Percentiles rank a stretch among this genome's conserved stretches.
phyloP scores from a whole-genome alignment of 2,797 vertebrate genomes.

The Cichlasoma orientale region DNA sequence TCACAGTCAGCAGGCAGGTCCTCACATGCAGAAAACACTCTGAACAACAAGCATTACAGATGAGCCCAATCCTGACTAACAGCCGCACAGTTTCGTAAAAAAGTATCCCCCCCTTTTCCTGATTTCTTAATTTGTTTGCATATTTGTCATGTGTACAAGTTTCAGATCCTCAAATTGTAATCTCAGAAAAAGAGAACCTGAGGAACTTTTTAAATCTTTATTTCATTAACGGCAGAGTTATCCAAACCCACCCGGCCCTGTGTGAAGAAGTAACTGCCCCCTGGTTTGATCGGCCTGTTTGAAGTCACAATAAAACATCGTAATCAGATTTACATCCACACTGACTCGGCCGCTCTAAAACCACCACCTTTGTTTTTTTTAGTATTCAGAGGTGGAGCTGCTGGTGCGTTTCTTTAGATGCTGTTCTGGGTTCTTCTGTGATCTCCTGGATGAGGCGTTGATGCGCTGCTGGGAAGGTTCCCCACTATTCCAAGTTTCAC shows the following conservation, averaged over 20 bases:
- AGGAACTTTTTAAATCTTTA: no score
- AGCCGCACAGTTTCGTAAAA: neutral
- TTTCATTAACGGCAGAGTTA: no score
- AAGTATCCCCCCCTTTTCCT: neutral
- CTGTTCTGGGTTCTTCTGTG: no score
- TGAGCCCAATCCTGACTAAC: neutral
- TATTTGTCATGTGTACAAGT: no score
- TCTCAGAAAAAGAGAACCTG: no score
- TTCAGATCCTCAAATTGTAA: no score
- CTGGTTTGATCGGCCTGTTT: fast-evolving
- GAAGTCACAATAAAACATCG: neutral
- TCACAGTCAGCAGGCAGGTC: neutral
- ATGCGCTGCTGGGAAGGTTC: no score
- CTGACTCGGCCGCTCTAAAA: neutral
- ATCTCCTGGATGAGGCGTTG: no score
- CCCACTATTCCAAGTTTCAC: fast-evolving
- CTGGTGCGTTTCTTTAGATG: no score
- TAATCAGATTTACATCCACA: fast-evolving
- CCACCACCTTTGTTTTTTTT: neutral
- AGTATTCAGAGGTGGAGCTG: neutral
- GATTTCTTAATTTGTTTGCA: no score
- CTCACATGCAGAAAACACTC: neutral
- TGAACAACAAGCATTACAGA: fast-evolving
- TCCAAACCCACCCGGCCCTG: no score
- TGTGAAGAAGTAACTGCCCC: no score